Conservation (phyloP, 2,113 vertebrate species). For the Malurus cyaneus region DNA sequence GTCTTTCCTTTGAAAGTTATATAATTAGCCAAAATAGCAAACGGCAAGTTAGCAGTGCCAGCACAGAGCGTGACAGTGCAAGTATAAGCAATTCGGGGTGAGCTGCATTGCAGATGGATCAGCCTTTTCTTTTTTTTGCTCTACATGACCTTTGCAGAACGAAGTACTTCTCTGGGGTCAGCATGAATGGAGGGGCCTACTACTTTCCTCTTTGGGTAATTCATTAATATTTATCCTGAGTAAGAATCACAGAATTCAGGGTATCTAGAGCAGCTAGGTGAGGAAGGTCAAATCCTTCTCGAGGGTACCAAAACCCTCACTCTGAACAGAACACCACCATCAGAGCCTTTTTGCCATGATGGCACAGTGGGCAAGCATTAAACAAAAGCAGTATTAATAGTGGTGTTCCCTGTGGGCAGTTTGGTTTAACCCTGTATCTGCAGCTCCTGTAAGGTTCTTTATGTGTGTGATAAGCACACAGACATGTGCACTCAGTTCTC, state of each 20-base stretch:
- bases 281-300: background rate
- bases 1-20: background rate
- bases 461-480: fast-evolving
- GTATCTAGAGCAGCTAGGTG: background rate
- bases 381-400: background rate
- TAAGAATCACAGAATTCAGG: background rate
- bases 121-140: background rate
- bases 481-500: background rate
- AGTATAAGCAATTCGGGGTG: background rate
- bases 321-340: background rate
- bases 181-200: background rate
- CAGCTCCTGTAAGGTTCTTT: background rate
- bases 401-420: background rate
- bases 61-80: background rate
- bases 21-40: conserved; percentile 12
- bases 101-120: conserved; percentile 36
- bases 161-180: background rate
- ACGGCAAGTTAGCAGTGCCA: background rate
- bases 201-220: background rate
- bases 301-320: background rate
- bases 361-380: background rate
- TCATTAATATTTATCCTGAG: background rate
- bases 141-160: background rate
- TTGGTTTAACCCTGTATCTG: background rate
- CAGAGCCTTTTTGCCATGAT: background rate